Percentiles rank a stretch among this genome's conserved stretches.
These are phyloP conservation scores for Saccostrea cuccullata DNA, from an alignment of 1,140 invertebrate species.

Conservation along the genomic window DNA sequence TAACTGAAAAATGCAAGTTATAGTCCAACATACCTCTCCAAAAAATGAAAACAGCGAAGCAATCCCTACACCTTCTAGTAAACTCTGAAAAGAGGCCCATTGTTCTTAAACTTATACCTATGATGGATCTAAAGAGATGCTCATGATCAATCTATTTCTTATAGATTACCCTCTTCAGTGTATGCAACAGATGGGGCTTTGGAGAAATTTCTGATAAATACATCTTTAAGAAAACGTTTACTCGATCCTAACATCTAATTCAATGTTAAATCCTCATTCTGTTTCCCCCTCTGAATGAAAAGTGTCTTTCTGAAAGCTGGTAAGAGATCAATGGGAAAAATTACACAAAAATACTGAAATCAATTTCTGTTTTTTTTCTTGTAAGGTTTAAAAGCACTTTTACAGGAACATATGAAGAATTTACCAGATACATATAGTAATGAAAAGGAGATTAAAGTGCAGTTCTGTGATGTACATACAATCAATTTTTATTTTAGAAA, in stretches of 20 bases:
- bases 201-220: constrained; percentile 4
- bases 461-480: not conserved
- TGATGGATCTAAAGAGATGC: not conserved
- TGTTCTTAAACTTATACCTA: not conserved
- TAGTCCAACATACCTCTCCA: constrained; percentile 18
- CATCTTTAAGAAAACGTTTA: not conserved
- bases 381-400: no score
- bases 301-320: no score
- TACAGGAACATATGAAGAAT: no score
- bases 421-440: not conserved
- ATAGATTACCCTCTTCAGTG: not conserved
- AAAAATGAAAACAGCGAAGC: not conserved
- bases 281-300: not conserved
- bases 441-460: not conserved
- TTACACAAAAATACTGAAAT: no score
- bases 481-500: not conserved
- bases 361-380: no score
- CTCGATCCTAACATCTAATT: not conserved
- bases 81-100: constrained; percentile 27
- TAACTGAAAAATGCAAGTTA: not conserved
- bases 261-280: not conserved
- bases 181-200: not conserved
- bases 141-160: not conserved
- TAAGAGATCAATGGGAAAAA: no score
- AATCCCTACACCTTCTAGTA: constrained; percentile 7